A percentile compares a stretch with the other conserved stretches of the same genome.
These are phyloP conservation scores for Volucella zonaria DNA, from an alignment of 2,888 invertebrate species.

Conservation along the genomic window DNA sequence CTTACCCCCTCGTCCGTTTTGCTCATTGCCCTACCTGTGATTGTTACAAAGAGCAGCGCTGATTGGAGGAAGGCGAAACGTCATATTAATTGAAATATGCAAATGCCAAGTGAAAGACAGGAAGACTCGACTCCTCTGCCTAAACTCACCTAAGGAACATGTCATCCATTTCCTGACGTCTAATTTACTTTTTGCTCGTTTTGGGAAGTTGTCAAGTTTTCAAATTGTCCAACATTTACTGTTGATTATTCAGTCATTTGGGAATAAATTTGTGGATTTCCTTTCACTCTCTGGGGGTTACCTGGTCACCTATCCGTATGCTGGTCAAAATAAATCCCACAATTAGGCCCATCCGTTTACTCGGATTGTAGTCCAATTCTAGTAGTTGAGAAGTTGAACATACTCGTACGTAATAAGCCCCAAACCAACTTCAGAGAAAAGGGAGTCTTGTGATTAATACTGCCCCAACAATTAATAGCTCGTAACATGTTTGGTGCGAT, in stretches of 20 bases:
- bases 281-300: neutral
- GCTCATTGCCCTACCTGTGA: slow-evolving; percentile 59
- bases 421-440: neutral
- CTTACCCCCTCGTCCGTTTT: neutral
- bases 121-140: neutral
- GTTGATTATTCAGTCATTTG: slow-evolving; percentile 22
- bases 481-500: neutral
- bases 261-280: slow-evolving; percentile 29
- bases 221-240: slow-evolving; percentile 41
- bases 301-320: neutral
- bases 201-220: neutral
- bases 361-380: neutral
- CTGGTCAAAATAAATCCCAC: slow-evolving; percentile 24
- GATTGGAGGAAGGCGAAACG: neutral
- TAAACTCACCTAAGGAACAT: neutral
- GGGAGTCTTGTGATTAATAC: slow-evolving; percentile 31
- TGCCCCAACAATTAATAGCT: slow-evolving; percentile 17
- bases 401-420: neutral
- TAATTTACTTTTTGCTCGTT: neutral
- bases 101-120: slow-evolving; percentile 32
- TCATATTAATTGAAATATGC: slow-evolving; percentile 63
- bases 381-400: neutral
- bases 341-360: slow-evolving; percentile 34
- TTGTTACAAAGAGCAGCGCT: slow-evolving; percentile 42
- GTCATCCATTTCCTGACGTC: slow-evolving; percentile 35